Evolutionary conservation across 2,113 vertebrate genomes (phyloP).

Genomic region (Mesoclemmys tuberculata): DNA sequence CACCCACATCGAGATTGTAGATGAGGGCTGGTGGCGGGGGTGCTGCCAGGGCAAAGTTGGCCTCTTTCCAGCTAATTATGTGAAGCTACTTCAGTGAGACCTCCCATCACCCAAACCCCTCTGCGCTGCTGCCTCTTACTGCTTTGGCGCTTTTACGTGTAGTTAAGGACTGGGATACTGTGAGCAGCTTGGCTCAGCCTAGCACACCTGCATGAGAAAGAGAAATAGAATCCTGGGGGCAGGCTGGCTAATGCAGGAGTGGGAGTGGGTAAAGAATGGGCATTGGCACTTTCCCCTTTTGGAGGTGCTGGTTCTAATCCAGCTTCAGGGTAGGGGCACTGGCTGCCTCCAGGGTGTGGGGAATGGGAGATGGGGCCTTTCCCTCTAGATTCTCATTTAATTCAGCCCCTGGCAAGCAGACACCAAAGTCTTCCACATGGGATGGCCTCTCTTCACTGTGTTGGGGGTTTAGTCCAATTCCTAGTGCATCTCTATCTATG

Average conservation of each 20-base stretch:
- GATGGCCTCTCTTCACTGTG: not conserved
- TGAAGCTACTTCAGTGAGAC: conserved; percentile 79
- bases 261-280: not conserved
- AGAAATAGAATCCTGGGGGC: not conserved
- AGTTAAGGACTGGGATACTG: too few species aligned
- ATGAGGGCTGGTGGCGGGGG: conserved; percentile 93
- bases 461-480: not conserved
- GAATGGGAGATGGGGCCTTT: not conserved
- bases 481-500: not conserved
- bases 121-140: not conserved
- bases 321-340: too few species aligned
- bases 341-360: not conserved
- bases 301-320: not conserved
- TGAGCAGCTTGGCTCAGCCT: not conserved
- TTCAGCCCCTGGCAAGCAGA: not conserved
- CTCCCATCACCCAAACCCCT: not conserved
- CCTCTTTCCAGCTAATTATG: conserved; percentile 89
- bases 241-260: not conserved
- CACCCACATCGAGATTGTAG: conserved; percentile 90
- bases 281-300: not conserved
- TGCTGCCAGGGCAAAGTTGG: conserved; percentile 79
- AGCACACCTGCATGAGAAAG: not conserved
- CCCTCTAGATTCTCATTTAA: not conserved
- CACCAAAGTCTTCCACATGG: not conserved
- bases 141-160: not conserved